A percentile compares a stretch with the other conserved stretches of the same genome.
Evolutionary conservation across 2,113 vertebrate species (phyloP).

Genomic region (Prochilodus magdalenae): DNA sequence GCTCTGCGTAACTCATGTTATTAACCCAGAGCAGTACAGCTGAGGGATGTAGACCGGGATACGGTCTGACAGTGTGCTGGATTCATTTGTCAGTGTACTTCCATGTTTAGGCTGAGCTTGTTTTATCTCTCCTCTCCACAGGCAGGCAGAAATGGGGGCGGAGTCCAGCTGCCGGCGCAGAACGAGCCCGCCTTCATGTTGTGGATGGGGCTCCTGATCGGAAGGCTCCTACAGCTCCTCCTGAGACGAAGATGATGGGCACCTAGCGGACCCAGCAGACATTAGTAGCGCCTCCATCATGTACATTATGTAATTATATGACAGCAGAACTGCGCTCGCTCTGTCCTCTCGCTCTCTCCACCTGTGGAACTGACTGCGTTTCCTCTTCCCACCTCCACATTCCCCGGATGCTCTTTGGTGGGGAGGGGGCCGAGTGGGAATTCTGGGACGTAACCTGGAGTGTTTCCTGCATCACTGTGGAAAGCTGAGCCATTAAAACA

Average conservation of each 20-base stretch:
- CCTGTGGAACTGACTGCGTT: conserved; percentile 39
- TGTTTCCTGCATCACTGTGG: conserved; percentile 58
- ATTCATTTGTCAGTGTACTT: too few species aligned
- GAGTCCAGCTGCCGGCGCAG: conserved; percentile 63
- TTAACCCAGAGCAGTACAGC: too few species aligned
- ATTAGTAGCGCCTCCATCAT: conserved; percentile 66
- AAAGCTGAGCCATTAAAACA: conserved; percentile 60
- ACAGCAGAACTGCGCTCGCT: conserved; percentile 25
- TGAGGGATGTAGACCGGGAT: too few species aligned
- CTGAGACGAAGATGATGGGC: conserved; percentile 58
- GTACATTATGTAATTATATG: conserved; percentile 54
- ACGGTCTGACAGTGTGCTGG: too few species aligned
- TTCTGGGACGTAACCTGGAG: conserved; percentile 50
- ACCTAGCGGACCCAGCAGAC: conserved; percentile 69
- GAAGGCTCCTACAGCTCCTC: conserved; percentile 67
- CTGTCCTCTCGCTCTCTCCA: neutral
- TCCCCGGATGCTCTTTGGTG: conserved; percentile 17
- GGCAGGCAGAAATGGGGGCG: conserved; percentile 69
- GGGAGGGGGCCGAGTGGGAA: conserved; percentile 18
- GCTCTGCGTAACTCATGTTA: too few species aligned
- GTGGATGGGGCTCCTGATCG: conserved; percentile 69
- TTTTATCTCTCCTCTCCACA: conserved; percentile 61
- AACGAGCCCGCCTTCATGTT: conserved; percentile 66
- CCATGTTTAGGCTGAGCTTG: neutral
- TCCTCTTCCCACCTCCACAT: neutral